These are phyloP conservation scores for Oxyruncus cristatus DNA, from an alignment of 2,113 vertebrate genomes.

Conservation along the genomic window DNA sequence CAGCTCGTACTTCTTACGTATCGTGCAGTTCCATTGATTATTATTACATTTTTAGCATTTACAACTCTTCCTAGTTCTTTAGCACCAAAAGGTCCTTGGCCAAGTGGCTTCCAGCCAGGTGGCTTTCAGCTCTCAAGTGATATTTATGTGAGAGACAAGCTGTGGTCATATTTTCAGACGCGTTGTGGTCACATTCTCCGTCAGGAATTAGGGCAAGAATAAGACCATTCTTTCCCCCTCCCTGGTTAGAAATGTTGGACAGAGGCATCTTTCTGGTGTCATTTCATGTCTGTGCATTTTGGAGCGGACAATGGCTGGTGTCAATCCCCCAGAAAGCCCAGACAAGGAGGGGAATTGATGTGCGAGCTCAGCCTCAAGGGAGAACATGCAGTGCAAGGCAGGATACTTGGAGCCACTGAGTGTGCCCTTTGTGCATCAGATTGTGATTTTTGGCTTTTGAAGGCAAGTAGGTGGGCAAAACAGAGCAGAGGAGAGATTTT, in stretches of 20 bases:
- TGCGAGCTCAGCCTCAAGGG: neutral
- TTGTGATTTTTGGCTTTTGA: slow-evolving; percentile 35
- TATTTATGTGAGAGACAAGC: neutral
- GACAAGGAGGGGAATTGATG: neutral
- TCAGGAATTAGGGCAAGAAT: slow-evolving; percentile 1
- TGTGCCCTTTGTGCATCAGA: neutral
- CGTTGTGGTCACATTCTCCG: neutral
- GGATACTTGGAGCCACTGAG: neutral
- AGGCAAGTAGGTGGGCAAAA: neutral
- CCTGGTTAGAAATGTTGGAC: neutral
- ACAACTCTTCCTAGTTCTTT: neutral
- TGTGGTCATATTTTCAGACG: neutral
- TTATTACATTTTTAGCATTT: neutral
- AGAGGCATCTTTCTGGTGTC: neutral
- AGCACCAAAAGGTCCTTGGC: neutral
- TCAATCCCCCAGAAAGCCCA: neutral
- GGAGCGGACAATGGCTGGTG: neutral
- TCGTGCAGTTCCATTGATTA: neutral
- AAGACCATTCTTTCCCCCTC: neutral
- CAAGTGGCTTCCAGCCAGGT: neutral
- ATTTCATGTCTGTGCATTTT: neutral
- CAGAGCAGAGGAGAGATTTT: neutral
- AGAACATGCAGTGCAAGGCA: neutral
- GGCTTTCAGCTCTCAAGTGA: neutral
- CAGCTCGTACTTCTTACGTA: neutral